Evolutionary conservation across 2,797 vertebrate genomes (phyloP), one percentile per base, ranked within the genome.

Genomic region (Chloroceryle amazona): DNA sequence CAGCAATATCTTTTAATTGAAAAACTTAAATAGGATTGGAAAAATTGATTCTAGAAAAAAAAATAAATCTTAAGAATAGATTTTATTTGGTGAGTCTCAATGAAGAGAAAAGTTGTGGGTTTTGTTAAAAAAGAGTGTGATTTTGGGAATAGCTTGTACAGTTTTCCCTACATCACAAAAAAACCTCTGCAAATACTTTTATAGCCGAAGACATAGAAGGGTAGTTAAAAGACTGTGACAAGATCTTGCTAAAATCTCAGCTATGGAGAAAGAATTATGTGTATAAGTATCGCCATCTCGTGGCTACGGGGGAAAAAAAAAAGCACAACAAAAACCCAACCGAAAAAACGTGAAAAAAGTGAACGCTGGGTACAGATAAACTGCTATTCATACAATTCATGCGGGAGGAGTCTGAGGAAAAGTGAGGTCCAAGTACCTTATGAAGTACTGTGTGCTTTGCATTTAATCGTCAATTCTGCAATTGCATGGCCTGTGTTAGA

Each of bases 201-300:
- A 47, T 23, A 62, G 67, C 4, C 5, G 57, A 62, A 49, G 7
- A 62, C 0, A 3, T 10, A 44, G 6, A 20, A 33, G 6, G 5
- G 1, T 7, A 71, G 4, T 60, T 28, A 80, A 63, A 94, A 49
- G 13, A 33, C 28, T 51, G 22, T 13, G 18, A 46, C 7, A 60
- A 51, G 16, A 65, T 15, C 21, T 4, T 15, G 25, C 28, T 66
- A 66, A 62, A 74, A 60, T 3, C 35, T 10, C 10, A 60, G 3
- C 29, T 2, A 31, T 0, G 12, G 35, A 52, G 13, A 82, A 68
- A 68, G 4, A 1, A 65, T 49, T 71, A 42, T 0, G 0, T 57
- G 67, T 9, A 1, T 35, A 41, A 61, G 15, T 42, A 73, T 33
- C 91, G 96, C 95, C 96, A 92, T 58, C 96, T 93, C 68, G 84